Evolutionary conservation across 2,888 invertebrate species (phyloP).

Genomic region (Hypomecis punctinalis): DNA sequence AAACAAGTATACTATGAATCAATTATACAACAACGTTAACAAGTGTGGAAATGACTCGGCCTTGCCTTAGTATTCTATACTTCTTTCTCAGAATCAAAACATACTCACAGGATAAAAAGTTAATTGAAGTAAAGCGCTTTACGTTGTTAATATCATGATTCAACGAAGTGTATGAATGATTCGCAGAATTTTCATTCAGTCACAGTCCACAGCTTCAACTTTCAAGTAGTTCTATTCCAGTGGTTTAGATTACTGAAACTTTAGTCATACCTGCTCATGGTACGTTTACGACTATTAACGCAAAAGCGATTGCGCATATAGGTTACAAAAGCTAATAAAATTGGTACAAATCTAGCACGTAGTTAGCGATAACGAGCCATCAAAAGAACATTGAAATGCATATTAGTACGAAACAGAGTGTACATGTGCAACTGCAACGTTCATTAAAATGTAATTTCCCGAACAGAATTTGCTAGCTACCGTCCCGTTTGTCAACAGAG

Average conservation of each 20-base stretch:
- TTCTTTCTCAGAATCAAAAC: slow-evolving; percentile 42
- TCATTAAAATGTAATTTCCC: slow-evolving; percentile 27
- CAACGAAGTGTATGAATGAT: slow-evolving; percentile 4
- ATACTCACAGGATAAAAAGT: slow-evolving; percentile 27
- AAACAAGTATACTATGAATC: slow-evolving; percentile 43
- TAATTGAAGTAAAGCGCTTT: slow-evolving; percentile 17
- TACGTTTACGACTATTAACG: neutral
- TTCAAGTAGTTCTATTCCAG: neutral
- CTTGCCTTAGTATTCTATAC: slow-evolving; percentile 49
- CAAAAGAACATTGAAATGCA: slow-evolving; percentile 11
- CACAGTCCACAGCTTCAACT: neutral
- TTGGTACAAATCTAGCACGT: slow-evolving; percentile 2
- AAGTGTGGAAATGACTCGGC: slow-evolving; percentile 51
- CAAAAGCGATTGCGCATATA: neutral
- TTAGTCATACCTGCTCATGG: no score
- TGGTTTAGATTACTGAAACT: neutral
- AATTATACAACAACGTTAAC: slow-evolving; percentile 43
- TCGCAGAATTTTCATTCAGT: slow-evolving; percentile 4
- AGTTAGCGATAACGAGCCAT: slow-evolving; percentile 16
- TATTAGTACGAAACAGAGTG: neutral
- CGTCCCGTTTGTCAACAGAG: slow-evolving; percentile 35
- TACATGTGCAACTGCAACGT: neutral
- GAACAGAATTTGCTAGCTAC: slow-evolving; percentile 28
- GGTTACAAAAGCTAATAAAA: neutral
- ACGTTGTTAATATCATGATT: slow-evolving; percentile 10